These are phyloP conservation scores for Sepiola atlantica DNA, from an alignment of 2,888 invertebrate genomes.

Conservation along the genomic window DNA sequence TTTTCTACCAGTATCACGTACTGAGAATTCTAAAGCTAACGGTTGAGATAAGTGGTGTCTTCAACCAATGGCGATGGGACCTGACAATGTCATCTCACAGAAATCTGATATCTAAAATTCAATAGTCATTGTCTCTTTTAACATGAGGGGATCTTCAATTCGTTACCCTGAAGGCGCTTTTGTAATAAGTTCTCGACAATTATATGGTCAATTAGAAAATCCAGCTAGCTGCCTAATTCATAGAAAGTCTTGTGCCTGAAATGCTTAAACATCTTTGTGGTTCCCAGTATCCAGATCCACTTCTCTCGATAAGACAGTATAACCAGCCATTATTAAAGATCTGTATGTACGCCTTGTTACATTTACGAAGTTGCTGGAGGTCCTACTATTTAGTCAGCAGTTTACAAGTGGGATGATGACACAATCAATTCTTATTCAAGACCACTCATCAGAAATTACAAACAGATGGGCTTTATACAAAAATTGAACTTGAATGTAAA, in stretches of 20 bases:
- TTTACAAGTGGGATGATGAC: neutral
- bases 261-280: neutral
- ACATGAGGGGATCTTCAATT: neutral
- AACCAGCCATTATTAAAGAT: neutral
- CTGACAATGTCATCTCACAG: slow-evolving; percentile 32
- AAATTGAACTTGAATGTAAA: neutral
- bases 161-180: neutral
- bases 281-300: neutral
- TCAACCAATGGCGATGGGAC: neutral
- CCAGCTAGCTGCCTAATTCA: neutral
- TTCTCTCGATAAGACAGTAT: neutral
- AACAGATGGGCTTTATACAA: slow-evolving; percentile 6
- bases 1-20: neutral
- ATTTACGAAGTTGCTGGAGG: neutral
- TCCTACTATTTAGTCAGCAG: neutral
- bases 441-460: neutral
- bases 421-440: neutral
- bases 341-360: neutral
- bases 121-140: slow-evolving; percentile 4
- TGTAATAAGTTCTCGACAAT: neutral
- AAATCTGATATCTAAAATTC: slow-evolving; percentile 32
- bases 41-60: neutral
- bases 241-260: neutral
- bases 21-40: neutral
- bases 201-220: neutral